phyloP scores from a whole-genome alignment of 2,113 vertebrate species.

The Fregata magnificens region DNA sequence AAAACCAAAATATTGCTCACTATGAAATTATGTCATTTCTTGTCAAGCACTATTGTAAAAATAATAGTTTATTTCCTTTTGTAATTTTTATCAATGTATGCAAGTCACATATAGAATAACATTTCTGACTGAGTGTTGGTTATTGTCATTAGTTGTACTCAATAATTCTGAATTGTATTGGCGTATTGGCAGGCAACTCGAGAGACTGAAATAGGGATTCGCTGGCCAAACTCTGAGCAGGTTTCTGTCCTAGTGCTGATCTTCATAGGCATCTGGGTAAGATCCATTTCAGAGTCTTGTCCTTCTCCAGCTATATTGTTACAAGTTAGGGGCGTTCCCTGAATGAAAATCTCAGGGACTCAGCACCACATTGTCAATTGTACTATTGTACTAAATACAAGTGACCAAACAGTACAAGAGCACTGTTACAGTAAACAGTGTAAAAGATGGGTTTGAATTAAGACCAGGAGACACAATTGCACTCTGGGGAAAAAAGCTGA shows the following conservation, averaged over 20 bases:
- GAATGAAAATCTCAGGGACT: not conserved
- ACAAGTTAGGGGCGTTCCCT: not conserved
- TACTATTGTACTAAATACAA: not conserved
- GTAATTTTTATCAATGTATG: not conserved
- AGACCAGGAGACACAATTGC: not conserved
- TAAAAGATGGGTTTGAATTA: not conserved
- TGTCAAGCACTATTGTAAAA: not conserved
- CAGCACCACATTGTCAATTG: not conserved
- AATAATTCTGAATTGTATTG: not conserved
- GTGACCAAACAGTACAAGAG: not conserved
- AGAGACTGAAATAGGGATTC: not conserved
- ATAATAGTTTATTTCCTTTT: not conserved
- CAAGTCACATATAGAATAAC: not conserved
- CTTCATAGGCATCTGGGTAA: not conserved
- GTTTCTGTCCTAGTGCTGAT: not conserved
- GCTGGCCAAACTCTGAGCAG: not conserved
- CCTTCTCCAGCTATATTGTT: not conserved
- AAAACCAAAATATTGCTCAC: not conserved
- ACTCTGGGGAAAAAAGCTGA: not conserved
- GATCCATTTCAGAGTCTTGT: not conserved
- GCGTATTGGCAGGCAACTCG: not conserved
- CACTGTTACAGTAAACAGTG: not conserved
- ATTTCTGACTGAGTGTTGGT: not conserved
- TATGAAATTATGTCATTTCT: not conserved
- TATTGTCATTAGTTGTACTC: not conserved